A percentile compares a stretch with the other conserved stretches of the same genome.
These are phyloP conservation scores for Halesus radiatus DNA, from an alignment of 1,140 invertebrate species.

Conservation along the genomic window DNA sequence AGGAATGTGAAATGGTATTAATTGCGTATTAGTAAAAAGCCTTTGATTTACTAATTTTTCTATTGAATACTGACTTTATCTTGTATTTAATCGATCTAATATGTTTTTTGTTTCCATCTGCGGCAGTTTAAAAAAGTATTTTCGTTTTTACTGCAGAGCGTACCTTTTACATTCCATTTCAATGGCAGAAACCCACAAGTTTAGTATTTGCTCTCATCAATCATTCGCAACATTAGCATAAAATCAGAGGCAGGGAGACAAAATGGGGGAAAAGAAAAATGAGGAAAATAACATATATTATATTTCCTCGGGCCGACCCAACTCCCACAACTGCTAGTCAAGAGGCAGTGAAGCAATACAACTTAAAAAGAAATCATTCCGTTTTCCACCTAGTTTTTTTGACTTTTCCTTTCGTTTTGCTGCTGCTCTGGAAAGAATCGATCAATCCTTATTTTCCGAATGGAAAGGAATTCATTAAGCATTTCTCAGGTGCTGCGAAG, in stretches of 20 bases:
- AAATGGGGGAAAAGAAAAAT: conserved; percentile 30
- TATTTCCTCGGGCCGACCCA: background rate
- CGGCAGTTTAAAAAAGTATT: too few species aligned
- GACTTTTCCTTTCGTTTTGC: conserved; percentile 7
- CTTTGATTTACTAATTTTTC: too few species aligned
- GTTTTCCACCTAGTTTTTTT: conserved; percentile 20
- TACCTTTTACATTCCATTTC: too few species aligned
- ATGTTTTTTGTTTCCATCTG: too few species aligned
- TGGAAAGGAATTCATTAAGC: conserved; percentile 30
- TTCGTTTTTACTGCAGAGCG: too few species aligned
- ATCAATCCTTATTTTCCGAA: conserved; percentile 24
- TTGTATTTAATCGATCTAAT: too few species aligned
- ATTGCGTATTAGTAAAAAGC: too few species aligned
- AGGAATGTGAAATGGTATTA: too few species aligned
- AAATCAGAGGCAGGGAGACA: conserved; percentile 33
- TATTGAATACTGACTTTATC: too few species aligned
- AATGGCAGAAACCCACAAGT: background rate
- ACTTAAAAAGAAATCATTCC: conserved; percentile 34
- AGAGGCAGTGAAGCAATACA: conserved; percentile 15
- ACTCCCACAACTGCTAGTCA: too few species aligned
- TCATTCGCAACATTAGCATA: conserved; percentile 41
- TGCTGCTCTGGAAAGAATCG: background rate
- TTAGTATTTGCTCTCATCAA: conserved; percentile 33
- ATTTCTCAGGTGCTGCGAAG: conserved; percentile 16
- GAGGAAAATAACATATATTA: conserved; percentile 22